A percentile compares a stretch with the other conserved stretches of the same genome.
Evolutionary conservation across 1,140 invertebrate genomes (phyloP).

Genomic region (Drosophila miranda): DNA sequence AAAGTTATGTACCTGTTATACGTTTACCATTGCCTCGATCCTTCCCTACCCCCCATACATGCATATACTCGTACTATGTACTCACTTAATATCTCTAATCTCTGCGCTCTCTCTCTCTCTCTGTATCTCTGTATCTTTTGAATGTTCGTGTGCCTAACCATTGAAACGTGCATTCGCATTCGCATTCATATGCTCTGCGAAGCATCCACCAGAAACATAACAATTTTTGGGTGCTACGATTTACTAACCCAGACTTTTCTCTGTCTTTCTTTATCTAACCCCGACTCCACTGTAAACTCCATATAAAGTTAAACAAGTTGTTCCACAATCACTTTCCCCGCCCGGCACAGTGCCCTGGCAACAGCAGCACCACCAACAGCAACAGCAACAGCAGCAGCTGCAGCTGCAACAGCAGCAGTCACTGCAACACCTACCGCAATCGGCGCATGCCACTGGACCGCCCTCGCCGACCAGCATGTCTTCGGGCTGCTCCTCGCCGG

Average conservation of each 20-base stretch:
- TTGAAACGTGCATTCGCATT: neutral
- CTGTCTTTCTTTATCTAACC: conserved; percentile 20
- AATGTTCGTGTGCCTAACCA: conserved; percentile 35
- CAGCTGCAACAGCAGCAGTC: conserved; percentile 60
- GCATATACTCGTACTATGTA: conserved; percentile 4
- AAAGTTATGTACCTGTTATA: conserved; percentile 41
- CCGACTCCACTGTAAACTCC: conserved; percentile 6
- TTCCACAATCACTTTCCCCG: conserved; percentile 84
- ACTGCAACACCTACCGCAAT: conserved; percentile 74
- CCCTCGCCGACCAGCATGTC: conserved; percentile 87
- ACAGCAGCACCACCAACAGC: conserved; percentile 82
- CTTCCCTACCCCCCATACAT: neutral
- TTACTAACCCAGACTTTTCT: conserved; percentile 41
- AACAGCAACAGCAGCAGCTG: conserved; percentile 81
- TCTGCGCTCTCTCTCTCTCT: conserved; percentile 28
- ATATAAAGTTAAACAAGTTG: conserved; percentile 85
- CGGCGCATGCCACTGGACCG: conserved; percentile 83
- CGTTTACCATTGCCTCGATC: conserved; percentile 29
- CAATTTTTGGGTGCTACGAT: neutral
- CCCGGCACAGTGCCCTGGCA: conserved; percentile 85
- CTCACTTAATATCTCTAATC: conserved; percentile 18
- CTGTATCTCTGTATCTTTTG: conserved; percentile 20
- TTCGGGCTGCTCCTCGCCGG: conserved; percentile 84
- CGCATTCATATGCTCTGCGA: conserved; percentile 18
- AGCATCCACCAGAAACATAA: conserved; percentile 2